A percentile compares a stretch with the other conserved stretches of the same genome.
Conservation (phyloP, 1,140 invertebrate species). For the Zophobas atratus region DNA sequence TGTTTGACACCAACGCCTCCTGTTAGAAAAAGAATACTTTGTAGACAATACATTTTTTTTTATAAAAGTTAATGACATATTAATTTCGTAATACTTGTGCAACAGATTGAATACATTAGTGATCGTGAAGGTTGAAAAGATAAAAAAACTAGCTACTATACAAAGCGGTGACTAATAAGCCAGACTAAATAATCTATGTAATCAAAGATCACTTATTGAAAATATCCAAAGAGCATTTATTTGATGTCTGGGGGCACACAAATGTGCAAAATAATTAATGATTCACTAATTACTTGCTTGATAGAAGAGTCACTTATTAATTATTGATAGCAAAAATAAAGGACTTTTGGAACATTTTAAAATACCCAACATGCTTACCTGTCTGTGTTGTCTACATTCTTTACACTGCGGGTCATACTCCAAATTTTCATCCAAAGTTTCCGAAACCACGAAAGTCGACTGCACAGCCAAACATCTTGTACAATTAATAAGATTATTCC, state of each 20-base stretch:
- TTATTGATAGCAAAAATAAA: too few relatives aligned
- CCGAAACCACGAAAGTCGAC: conserved; percentile 84
- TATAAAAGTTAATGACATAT: too few relatives aligned
- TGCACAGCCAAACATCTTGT: conserved; percentile 87
- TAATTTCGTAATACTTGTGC: too few relatives aligned
- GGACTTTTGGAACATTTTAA: too few relatives aligned
- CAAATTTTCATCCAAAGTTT: conserved; percentile 76
- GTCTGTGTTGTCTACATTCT: conserved; percentile 88
- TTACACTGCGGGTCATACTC: conserved; percentile 87
- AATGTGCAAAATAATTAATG: too few relatives aligned
- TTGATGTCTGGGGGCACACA: background rate
- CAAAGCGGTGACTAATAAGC: background rate
- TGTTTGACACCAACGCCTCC: conserved; percentile 88
- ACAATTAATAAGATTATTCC: conserved; percentile 92
- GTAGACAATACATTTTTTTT: background rate
- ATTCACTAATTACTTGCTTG: too few relatives aligned
- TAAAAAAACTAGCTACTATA: background rate
- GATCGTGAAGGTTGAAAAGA: background rate
- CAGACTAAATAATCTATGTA: conserved; percentile 9
- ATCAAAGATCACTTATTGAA: background rate
- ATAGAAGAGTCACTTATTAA: too few relatives aligned
- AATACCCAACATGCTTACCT: conserved; percentile 70
- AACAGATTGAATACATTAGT: too few relatives aligned
- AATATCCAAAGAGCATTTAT: background rate
- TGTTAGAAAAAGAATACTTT: conserved; percentile 66